Evolutionary conservation across 2,797 vertebrate genomes (phyloP).

Genomic region (Euthynnus affinis): DNA sequence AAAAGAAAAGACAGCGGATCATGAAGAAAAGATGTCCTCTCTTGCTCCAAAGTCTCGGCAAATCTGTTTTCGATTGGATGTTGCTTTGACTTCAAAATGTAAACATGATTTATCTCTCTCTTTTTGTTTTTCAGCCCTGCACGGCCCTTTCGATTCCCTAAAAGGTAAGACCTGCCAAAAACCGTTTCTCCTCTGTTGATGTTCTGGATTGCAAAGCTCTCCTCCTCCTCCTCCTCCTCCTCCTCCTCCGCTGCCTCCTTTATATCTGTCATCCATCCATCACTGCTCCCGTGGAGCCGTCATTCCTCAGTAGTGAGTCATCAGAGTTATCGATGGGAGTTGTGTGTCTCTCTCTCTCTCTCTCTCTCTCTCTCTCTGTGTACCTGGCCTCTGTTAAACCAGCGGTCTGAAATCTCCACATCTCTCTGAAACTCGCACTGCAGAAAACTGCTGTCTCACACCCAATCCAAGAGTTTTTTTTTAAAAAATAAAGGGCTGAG

Average conservation of each 20-base stretch:
- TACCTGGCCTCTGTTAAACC: conserved; percentile 56
- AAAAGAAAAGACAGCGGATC: conserved; percentile 17
- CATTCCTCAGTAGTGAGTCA: conserved; percentile 82
- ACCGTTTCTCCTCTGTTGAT: conserved; percentile 35
- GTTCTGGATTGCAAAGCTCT: conserved; percentile 49
- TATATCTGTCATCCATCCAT: conserved; percentile 69
- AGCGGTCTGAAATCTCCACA: conserved; percentile 25
- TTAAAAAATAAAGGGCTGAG: conserved; percentile 4
- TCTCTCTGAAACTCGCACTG: conserved; percentile 15
- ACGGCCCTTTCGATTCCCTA: conserved; percentile 94
- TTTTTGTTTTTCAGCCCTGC: conserved; percentile 87
- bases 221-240: conserved; percentile 29
- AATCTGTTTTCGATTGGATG: conserved; percentile 64
- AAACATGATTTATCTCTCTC: conserved; percentile 72
- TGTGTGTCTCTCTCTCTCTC: conserved; percentile 33
- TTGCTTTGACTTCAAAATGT: conserved; percentile 69
- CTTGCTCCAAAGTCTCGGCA: conserved; percentile 31
- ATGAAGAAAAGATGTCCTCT: conserved; percentile 53
- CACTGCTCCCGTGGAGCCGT: conserved; percentile 59
- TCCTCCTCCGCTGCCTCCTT: conserved; percentile 23
- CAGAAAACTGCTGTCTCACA: conserved; percentile 6
- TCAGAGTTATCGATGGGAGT: conserved; percentile 55
- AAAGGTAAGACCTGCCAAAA: conserved; percentile 91
- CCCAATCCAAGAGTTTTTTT: conserved; percentile 26
- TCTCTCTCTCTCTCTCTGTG: conserved; percentile 38